Percentiles rank a stretch among this genome's conserved stretches.
phyloP scores from a whole-genome alignment of 2,888 invertebrate genomes.

The Amphipyra tragopoginis region DNA sequence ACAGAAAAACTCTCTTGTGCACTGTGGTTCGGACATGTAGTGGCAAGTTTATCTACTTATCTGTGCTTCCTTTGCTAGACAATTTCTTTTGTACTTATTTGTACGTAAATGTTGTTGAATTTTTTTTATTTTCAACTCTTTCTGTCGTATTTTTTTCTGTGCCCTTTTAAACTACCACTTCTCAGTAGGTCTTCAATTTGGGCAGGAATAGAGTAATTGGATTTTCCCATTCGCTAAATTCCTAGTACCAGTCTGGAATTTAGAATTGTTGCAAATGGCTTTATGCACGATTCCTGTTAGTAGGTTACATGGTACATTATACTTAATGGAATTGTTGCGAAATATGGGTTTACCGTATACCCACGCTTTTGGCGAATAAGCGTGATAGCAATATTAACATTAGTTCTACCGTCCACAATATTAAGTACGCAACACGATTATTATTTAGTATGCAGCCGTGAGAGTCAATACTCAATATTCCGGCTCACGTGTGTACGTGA shows the following conservation, averaged over 20 bases:
- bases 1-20: too few relatives aligned
- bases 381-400: constrained; percentile 34
- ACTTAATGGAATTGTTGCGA: not conserved
- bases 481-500: constrained; percentile 63
- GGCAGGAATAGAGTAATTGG: too few relatives aligned
- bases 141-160: too few relatives aligned
- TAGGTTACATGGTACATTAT: too few relatives aligned
- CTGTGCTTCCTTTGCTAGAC: not conserved
- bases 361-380: not conserved
- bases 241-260: too few relatives aligned
- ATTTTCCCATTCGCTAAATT: too few relatives aligned
- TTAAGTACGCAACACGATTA: constrained; percentile 63
- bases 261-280: too few relatives aligned
- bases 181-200: too few relatives aligned
- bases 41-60: not conserved
- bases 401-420: constrained; percentile 40
- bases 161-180: too few relatives aligned
- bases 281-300: too few relatives aligned
- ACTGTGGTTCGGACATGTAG: not conserved
- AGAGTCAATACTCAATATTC: constrained; percentile 66
- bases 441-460: constrained; percentile 70
- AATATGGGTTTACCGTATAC: not conserved
- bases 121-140: not conserved
- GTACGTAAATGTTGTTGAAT: not conserved
- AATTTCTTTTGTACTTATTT: not conserved